These are phyloP conservation scores for Dugesia japonica DNA, from an alignment of 2,888 invertebrate species.

Conservation along the genomic window DNA sequence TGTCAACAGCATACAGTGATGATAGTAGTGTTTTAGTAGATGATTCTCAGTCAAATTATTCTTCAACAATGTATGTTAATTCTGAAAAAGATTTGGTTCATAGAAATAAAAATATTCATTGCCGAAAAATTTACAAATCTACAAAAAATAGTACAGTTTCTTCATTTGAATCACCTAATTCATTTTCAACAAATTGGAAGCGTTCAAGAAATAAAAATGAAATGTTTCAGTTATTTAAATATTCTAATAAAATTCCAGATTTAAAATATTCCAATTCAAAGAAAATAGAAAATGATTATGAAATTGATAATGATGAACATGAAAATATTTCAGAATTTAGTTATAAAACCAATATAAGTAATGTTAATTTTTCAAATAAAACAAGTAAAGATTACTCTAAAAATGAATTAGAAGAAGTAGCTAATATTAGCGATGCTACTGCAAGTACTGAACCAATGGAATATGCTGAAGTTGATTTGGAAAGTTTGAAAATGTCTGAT, in stretches of 20 bases:
- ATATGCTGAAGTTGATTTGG: slow-evolving; percentile 14
- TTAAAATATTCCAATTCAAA: background rate
- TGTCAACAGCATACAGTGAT: background rate
- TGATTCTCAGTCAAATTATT: slow-evolving; percentile 9
- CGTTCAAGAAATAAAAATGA: background rate
- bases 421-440: background rate
- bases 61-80: background rate
- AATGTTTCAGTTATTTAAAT: background rate
- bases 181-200: slow-evolving; percentile 10
- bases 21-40: background rate
- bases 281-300: background rate
- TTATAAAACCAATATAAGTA: background rate
- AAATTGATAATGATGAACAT: background rate
- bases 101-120: background rate
- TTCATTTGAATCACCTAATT: slow-evolving; percentile 7
- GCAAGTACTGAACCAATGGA: slow-evolving; percentile 1
- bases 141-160: slow-evolving; percentile 3
- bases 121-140: background rate
- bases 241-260: background rate
- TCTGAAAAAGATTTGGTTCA: background rate
- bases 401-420: background rate
- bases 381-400: background rate
- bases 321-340: slow-evolving; percentile 2
- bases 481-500: slow-evolving; percentile 1
- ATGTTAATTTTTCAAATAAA: slow-evolving; percentile 8